Evolutionary conservation across 2,888 invertebrate genomes (phyloP).

Genomic region (Eupithecia subfuscata): DNA sequence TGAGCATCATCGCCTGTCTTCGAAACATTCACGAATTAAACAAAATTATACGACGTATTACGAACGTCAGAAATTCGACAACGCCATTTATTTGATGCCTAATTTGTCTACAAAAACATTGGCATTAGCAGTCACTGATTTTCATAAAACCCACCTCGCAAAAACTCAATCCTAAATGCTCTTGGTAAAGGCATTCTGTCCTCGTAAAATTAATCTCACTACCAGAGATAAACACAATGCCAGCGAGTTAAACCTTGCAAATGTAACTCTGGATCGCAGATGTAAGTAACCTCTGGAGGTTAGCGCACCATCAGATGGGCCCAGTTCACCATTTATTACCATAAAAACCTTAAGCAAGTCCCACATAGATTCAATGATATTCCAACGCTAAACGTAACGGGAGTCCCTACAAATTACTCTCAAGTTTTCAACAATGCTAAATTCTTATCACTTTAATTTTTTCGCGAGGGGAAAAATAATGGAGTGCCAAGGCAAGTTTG

Average conservation of each 20-base stretch:
- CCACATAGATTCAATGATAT: constrained; percentile 32
- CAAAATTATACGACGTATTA: background rate
- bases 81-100: background rate
- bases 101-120: constrained; percentile 6
- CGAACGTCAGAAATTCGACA: background rate
- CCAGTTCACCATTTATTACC: constrained; percentile 33
- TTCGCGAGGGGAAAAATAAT: constrained; percentile 44
- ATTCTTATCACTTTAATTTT: constrained; percentile 44
- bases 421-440: constrained; percentile 35
- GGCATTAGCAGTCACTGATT: constrained; percentile 1
- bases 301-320: constrained; percentile 31
- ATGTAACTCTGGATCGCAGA: constrained; percentile 23
- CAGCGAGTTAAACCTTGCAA: constrained; percentile 28
- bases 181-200: constrained; percentile 18
- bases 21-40: background rate
- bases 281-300: constrained; percentile 21
- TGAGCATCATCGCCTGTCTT: no score
- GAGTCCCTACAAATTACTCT: constrained; percentile 30
- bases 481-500: constrained; percentile 43
- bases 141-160: background rate
- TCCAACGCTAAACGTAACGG: constrained; percentile 28
- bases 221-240: constrained; percentile 28
- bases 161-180: constrained; percentile 14
- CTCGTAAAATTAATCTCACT: constrained; percentile 35
- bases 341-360: constrained; percentile 28